These are phyloP conservation scores for Pelodytes ibericus DNA, from an alignment of 2,797 vertebrate species.

Conservation along the genomic window DNA sequence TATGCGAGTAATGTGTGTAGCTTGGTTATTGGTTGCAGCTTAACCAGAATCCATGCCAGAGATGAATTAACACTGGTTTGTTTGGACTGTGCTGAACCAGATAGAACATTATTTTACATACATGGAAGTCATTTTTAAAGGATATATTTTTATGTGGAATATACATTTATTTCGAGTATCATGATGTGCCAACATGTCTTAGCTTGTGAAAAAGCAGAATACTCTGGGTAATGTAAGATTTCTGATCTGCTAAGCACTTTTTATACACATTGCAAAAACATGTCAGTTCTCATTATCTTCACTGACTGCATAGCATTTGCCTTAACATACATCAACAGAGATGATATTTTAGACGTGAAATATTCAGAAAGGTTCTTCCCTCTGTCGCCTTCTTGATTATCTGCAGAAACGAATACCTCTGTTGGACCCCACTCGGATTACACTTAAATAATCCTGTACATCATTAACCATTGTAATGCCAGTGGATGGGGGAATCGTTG, in stretches of 20 bases:
- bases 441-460: background rate
- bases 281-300: conserved; percentile 55
- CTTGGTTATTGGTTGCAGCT: too few species aligned
- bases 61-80: too few species aligned
- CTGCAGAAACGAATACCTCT: conserved; percentile 16
- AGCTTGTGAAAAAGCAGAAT: conserved; percentile 52
- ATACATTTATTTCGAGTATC: conserved; percentile 48
- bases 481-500: too few species aligned
- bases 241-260: conserved; percentile 56
- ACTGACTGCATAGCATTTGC: conserved; percentile 52
- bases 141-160: conserved; percentile 42
- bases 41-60: too few species aligned
- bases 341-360: conserved; percentile 54
- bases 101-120: background rate
- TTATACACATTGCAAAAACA: conserved; percentile 56
- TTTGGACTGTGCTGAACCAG: too few species aligned
- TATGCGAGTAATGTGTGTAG: too few species aligned
- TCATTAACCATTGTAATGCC: background rate
- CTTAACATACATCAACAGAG: conserved; percentile 54
- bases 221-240: conserved; percentile 56
- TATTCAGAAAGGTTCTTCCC: conserved; percentile 41
- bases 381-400: conserved; percentile 40
- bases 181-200: conserved; percentile 56
- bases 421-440: conserved; percentile 23
- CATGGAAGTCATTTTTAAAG: conserved; percentile 23